Base-by-base conservation (phyloP, 2,797 vertebrate species). In the Mormyrus proboscirostris region DNA sequence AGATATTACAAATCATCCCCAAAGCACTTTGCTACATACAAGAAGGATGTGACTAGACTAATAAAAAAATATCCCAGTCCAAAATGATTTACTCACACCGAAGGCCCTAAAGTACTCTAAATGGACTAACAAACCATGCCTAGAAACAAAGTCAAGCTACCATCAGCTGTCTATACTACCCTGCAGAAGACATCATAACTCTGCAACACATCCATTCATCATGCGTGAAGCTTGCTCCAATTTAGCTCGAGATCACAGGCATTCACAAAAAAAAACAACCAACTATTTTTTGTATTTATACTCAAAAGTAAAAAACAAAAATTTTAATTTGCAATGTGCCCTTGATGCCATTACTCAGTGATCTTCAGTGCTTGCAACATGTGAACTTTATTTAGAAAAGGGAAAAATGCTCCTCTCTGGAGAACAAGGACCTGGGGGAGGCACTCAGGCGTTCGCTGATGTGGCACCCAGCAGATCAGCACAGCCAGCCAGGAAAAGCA, bases 1-100 rank as follows among this genome's bases (percentile, higher is more conserved):
- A 53, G 84, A 86, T 86, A 86, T 53, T 16, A 53, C 22, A 55
- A 86, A 51, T 86, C 84, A 86, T 53, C 84, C 84, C 51, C 25
- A 51, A 25, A 86, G 84, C 84, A 51, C 22, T 51, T 53, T 86
- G 50, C 29, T 51, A 51, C 84, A 51, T 53, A 55, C 84, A 51
- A 16, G 84, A 86, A 51, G 47, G 50, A 86, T 33, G 49, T 86
- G 51, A 51, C 49, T 55, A 51, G 49, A 51, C 19, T 53, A 53
- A 51, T 55, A 25, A 82, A 79, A 51, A 82, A 47, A 47, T 44
- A 82, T 47, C 41, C 41, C 41, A 47, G 49, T 51, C 49, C 25
- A 55, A 53, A 29, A 22, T 29, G 33, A 53, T 86, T 51, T 86
- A 53, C 84, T 86, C 22, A 86, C 84, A 55, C 5, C 1, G 10